Conservation (phyloP, 1,140 invertebrate genomes). For the Magallana angulata region DNA sequence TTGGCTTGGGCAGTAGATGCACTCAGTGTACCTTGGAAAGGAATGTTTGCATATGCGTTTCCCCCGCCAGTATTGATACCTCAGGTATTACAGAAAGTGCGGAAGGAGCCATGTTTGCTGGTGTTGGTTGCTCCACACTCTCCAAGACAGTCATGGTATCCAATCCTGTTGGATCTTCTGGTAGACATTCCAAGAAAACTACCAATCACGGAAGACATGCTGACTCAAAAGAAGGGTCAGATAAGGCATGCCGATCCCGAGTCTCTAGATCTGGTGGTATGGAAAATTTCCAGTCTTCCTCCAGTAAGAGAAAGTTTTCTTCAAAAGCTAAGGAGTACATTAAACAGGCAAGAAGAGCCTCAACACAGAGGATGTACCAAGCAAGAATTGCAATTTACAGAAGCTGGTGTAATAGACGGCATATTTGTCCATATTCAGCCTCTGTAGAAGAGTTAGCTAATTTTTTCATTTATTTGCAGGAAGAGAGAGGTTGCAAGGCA, state of each 20-base stretch:
- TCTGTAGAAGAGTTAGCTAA: constrained; percentile 39
- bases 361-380: constrained; percentile 18
- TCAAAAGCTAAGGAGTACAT: not conserved
- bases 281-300: constrained; percentile 14
- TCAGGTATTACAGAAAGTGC: constrained; percentile 11
- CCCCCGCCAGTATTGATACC: constrained; percentile 27
- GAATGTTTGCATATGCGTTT: constrained; percentile 41
- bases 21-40: constrained; percentile 9
- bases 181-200: constrained; percentile 9
- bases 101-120: constrained; percentile 36
- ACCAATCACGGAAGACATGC: not conserved
- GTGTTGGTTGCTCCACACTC: constrained; percentile 41
- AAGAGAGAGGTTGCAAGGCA: constrained; percentile 29
- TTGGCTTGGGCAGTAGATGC: constrained; percentile 20
- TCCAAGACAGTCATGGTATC: constrained; percentile 35
- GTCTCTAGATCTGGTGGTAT: constrained; percentile 7
- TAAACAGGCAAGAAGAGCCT: not conserved
- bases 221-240: constrained; percentile 24
- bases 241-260: not conserved
- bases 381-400: not conserved
- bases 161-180: constrained; percentile 27
- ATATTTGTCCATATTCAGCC: not conserved
- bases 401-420: not conserved
- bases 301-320: constrained; percentile 36
- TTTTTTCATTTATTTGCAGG: constrained; percentile 28